Percentiles rank a stretch among this genome's conserved stretches.
Evolutionary conservation across 2,113 vertebrate genomes (phyloP).

Genomic region (Seriola aureovittata): DNA sequence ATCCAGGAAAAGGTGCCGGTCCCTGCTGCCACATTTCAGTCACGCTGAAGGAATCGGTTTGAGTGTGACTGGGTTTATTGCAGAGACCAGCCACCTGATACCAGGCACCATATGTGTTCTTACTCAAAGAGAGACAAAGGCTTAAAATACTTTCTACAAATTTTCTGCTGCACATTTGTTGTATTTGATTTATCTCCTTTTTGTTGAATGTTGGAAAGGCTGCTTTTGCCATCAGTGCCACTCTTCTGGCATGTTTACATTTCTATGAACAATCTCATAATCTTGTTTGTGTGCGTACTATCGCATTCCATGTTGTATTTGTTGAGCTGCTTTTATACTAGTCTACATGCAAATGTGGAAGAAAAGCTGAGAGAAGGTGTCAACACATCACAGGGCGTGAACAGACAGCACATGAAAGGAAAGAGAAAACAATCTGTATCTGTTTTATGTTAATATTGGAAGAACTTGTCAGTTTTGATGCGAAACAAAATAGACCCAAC

Average conservation of each 20-base stretch:
- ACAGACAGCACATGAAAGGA: constrained; percentile 40
- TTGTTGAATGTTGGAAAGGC: background rate
- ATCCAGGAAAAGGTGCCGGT: constrained; percentile 5
- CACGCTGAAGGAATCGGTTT: constrained; percentile 49
- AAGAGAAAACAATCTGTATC: constrained; percentile 50
- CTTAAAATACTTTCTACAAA: background rate
- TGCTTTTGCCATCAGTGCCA: background rate
- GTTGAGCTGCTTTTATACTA: constrained; percentile 19
- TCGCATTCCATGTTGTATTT: constrained; percentile 30
- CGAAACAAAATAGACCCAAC: constrained; percentile 30
- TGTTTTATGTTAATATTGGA: constrained; percentile 62
- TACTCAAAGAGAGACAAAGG: background rate
- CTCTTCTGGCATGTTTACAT: constrained; percentile 13
- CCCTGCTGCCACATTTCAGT: constrained; percentile 37
- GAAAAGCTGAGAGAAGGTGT: constrained; percentile 30
- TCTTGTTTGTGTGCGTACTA: background rate
- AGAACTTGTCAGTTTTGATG: constrained; percentile 44
- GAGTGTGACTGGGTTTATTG: constrained; percentile 37
- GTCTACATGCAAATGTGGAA: constrained; percentile 23
- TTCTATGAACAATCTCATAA: constrained; percentile 1
- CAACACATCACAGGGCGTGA: constrained; percentile 28
- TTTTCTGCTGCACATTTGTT: background rate
- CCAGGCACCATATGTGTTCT: constrained; percentile 16
- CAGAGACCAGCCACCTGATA: constrained; percentile 42
- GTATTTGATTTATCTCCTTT: background rate